A percentile compares a stretch with the other conserved stretches of the same genome.
These are phyloP conservation scores for Albula glossodonta DNA, from an alignment of 2,113 vertebrate genomes.

Conservation along the genomic window DNA sequence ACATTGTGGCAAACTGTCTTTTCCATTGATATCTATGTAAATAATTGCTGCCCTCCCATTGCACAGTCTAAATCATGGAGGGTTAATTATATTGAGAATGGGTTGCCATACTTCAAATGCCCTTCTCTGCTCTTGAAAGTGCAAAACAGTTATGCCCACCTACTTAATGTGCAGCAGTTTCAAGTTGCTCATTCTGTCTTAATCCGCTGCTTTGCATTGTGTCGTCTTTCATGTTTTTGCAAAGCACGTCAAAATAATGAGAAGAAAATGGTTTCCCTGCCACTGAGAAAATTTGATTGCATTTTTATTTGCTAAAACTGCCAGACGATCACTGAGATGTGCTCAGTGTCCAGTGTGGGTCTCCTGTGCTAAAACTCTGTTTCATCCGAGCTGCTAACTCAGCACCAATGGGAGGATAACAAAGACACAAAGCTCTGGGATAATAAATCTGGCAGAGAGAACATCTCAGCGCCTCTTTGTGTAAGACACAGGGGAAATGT, in stretches of 20 bases:
- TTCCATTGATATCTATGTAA: neutral
- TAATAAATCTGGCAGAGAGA: constrained; percentile 30
- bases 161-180: neutral
- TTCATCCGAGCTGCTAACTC: constrained; percentile 29
- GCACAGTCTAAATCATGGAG: neutral
- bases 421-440: constrained; percentile 20
- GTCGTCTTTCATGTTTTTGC: neutral
- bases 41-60: neutral
- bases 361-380: neutral
- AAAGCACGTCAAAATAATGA: neutral
- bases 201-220: neutral
- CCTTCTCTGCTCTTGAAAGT: neutral
- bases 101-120: neutral
- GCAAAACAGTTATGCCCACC: neutral
- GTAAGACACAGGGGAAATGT: constrained; percentile 8
- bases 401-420: constrained; percentile 18
- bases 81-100: neutral
- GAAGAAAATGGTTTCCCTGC: neutral
- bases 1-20: neutral
- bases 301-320: neutral
- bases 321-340: neutral
- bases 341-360: neutral
- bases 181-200: neutral
- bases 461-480: constrained; percentile 15
- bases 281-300: neutral